Conservation (phyloP, 2,888 invertebrate genomes). For the Limnephilus rhombicus region DNA sequence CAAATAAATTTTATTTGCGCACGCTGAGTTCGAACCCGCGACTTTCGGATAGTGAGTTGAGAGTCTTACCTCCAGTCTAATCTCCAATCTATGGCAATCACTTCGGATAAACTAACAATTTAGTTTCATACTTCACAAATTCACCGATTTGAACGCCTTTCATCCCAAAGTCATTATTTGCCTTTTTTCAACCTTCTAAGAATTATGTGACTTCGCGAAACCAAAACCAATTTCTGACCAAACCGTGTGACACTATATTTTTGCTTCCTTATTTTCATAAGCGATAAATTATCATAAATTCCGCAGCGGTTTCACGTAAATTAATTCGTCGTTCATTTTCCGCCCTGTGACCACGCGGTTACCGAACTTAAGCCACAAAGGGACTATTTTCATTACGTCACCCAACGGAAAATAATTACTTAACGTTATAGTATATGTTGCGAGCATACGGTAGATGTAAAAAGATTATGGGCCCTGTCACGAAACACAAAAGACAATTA, state of each 20-base stretch:
- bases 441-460: constrained; percentile 9
- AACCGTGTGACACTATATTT: background rate
- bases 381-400: constrained; percentile 41
- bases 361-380: constrained; percentile 23
- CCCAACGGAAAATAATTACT: constrained; percentile 35
- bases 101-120: too few relatives aligned
- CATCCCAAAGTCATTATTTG: background rate
- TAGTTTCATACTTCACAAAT: too few relatives aligned
- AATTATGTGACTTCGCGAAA: background rate
- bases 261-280: background rate
- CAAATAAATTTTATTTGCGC: too few relatives aligned
- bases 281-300: background rate
- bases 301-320: background rate
- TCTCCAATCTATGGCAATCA: too few relatives aligned
- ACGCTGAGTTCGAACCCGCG: too few relatives aligned
- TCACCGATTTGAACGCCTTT: background rate
- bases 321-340: background rate
- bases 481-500: constrained; percentile 42
- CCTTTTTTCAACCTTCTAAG: background rate
- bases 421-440: constrained; percentile 2
- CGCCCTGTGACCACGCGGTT: background rate
- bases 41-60: too few relatives aligned
- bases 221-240: background rate
- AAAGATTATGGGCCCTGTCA: background rate
- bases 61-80: too few relatives aligned